Base-by-base conservation (phyloP, 1,140 invertebrate genomes). In the Euwallacea fornicatus region DNA sequence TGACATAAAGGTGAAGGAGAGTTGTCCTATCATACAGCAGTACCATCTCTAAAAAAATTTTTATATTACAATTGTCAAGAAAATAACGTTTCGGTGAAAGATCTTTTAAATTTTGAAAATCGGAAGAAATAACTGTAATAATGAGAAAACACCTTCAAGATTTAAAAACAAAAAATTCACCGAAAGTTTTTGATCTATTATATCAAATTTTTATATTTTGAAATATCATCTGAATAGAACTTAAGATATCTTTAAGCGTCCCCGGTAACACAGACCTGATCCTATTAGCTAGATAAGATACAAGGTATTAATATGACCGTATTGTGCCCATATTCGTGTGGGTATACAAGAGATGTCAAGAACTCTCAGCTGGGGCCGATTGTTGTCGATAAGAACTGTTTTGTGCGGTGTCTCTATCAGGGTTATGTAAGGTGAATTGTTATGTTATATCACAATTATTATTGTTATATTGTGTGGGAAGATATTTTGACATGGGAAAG, bases 251-350 rank as follows among this genome's bases (percentile, higher is more conserved):
- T 50, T 50, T 13, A 11, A 13, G 42, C 13, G 58, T 41, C 66
- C 66, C 66, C n/a, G 8, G 56, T 59, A 60, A 33, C 13, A 16
- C 6, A 60, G n/a, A 7, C 11, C 46, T 42, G 66, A 68, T 68
- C 66, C 56, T 68, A 68, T 68, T 68, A 68, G 66, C 56, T 53
- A 46, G 66, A 68, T 68, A 68, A 68, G 66, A 68, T 68, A 68
- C 66, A 59, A 68, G 66, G 66, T 68, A 68, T 68, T 68, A 68
- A 68, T 68, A 68, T 60, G 66, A 68, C 60, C 60, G 66, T 68
- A 68, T 68, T 68, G 66, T 68, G 43, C 10, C 66, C 42, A 68
- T 68, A 68, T 68, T 68, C 66, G 55, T 68, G 66, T 68, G 56
- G 66, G 66, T 68, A 68, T 68, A 68, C 66, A 68, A 42, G 42